phyloP scores from a whole-genome alignment of 2,888 invertebrate genomes.

The Rotaria socialis region DNA sequence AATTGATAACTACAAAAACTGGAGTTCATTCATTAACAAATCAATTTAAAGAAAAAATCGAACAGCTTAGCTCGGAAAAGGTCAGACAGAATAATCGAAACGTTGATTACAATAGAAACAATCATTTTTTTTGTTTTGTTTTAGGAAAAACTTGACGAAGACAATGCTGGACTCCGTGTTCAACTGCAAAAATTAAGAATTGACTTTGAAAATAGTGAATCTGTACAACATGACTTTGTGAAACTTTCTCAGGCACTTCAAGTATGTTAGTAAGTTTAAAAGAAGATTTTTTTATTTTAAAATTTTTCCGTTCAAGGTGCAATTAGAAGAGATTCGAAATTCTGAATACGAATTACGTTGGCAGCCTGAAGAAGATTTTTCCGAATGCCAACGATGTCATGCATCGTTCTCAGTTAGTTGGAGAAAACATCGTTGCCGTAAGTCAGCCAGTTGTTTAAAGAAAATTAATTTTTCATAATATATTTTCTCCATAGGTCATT shows the following conservation, averaged over 20 bases:
- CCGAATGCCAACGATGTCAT: constrained; percentile 79
- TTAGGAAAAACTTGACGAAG: neutral
- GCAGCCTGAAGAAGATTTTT: constrained; percentile 94
- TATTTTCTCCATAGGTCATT: neutral
- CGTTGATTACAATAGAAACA: too few relatives aligned
- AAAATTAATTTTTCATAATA: neutral
- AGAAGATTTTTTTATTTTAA: neutral
- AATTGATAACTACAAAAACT: neutral
- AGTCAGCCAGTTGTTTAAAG: constrained; percentile 72
- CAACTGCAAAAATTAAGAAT: constrained; percentile 55
- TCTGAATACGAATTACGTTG: constrained; percentile 91
- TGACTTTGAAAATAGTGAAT: constrained; percentile 77
- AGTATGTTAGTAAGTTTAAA: constrained; percentile 53
- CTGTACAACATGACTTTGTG: constrained; percentile 95
- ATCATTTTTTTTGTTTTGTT: neutral
- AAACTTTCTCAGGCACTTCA: constrained; percentile 89
- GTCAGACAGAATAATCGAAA: neutral
- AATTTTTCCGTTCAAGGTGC: constrained; percentile 63
- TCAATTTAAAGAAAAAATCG: constrained; percentile 23
- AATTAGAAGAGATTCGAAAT: constrained; percentile 86
- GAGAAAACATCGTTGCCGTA: constrained; percentile 59
- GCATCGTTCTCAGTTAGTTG: constrained; percentile 69
- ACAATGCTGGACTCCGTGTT: neutral
- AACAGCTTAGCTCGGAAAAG: neutral
- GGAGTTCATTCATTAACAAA: neutral